Evolutionary conservation across 2,797 vertebrate genomes (phyloP), one percentile per base, ranked within the genome.

Genomic region (Oreochromis mossambicus): DNA sequence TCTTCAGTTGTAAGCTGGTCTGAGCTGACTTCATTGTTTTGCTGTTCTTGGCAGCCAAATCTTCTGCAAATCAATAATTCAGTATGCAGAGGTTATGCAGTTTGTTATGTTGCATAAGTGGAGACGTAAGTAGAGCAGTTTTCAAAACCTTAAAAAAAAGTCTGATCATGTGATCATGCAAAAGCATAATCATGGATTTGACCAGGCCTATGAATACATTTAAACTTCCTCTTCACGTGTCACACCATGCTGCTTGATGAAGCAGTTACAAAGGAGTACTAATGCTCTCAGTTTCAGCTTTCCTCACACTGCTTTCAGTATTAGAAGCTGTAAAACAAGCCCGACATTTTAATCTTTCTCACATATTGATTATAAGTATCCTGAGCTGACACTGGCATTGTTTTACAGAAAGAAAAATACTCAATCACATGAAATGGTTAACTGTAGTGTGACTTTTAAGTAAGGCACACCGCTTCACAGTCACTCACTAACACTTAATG

Each of bases 21-120:
- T 24, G 51, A 63, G 78, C 51, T 38, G 51, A 77, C 46, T 55
- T 36, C n/a, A 87, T 82, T 81, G 78, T 84, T 86, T 83, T 79
- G 21, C 43, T 61, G 43, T 1, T 77, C 73, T 63, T 24, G n/a
- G 50, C 66, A 83, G 84, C 77, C 34, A 81, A 43, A 55, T 82
- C 82, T 86, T 85, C 51, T 77, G 9, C 52, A 68, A 76, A 86
- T 91, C 54, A 84, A 88, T 91, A 80, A 86, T 86, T 86, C 50
- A 87, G 36, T 17, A 17, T 14, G 29, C 46, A 63, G 58, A 63
- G 58, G 6, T 21, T 38, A 51, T 34, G 78, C 88, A 81, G 78
- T 88, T 86, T 78, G 21, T 56, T 79, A 79, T 68, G 76, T 83
- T 85, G 56, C 68, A 6, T 56, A 78, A 80, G 81, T 87, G 58